Conservation (phyloP, 2,888 invertebrate species). For the Dicyrtoma fusca region DNA sequence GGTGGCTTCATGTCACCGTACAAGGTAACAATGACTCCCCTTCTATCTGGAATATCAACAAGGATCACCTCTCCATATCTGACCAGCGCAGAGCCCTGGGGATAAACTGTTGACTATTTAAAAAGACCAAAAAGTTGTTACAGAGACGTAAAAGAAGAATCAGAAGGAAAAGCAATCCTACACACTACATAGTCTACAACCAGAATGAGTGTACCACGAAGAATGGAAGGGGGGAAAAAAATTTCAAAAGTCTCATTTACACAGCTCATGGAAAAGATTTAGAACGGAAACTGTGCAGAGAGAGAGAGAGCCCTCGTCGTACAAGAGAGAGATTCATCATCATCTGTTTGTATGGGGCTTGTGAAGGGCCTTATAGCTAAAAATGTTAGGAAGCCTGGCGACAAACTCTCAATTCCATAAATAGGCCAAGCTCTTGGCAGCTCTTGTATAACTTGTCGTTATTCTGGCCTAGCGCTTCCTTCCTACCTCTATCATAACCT, state of each 20-base stretch:
- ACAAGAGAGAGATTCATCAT: constrained; percentile 7
- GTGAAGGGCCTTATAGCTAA: constrained; percentile 14
- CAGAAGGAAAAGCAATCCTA: background rate
- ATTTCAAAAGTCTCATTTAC: background rate
- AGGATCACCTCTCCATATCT: constrained; percentile 29
- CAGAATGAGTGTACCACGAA: background rate
- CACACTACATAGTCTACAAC: background rate
- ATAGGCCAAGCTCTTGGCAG: constrained; percentile 43
- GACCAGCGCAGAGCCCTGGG: background rate
- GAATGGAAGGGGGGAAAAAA: too few relatives aligned
- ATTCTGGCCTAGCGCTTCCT: constrained; percentile 9
- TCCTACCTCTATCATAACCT: background rate
- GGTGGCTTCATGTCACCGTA: constrained; percentile 44
- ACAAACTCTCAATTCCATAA: constrained; percentile 39
- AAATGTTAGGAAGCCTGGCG: constrained; percentile 13
- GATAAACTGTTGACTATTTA: constrained; percentile 22
- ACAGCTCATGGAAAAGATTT: constrained; percentile 9
- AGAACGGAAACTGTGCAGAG: constrained; percentile 34
- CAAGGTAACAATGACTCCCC: constrained; percentile 47
- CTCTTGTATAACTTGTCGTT: constrained; percentile 34
- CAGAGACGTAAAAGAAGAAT: background rate
- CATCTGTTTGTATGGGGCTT: constrained; percentile 13
- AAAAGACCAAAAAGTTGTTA: background rate
- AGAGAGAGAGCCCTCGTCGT: background rate
- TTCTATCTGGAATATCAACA: constrained; percentile 32